Evolutionary conservation across 1,140 invertebrate genomes (phyloP).

Genomic region (Scaptomyza hsui): DNA sequence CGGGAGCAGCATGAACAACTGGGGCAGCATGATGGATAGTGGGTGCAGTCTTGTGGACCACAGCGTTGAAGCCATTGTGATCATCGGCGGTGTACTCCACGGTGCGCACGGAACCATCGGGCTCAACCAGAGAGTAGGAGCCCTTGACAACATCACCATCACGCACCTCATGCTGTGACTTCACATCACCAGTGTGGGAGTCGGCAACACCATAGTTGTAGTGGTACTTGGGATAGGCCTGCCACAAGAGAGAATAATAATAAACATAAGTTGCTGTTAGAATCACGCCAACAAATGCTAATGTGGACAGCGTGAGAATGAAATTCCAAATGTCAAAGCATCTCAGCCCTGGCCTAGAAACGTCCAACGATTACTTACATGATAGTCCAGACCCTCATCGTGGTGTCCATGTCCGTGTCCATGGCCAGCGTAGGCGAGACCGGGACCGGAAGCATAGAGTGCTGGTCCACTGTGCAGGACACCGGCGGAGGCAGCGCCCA

Average conservation of each 20-base stretch:
- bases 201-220: slow-evolving; percentile 86
- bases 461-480: slow-evolving; percentile 72
- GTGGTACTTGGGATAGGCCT: slow-evolving; percentile 85
- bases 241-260: slow-evolving; percentile 19
- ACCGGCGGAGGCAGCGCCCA: slow-evolving; percentile 79
- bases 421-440: slow-evolving; percentile 64
- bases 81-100: slow-evolving; percentile 90
- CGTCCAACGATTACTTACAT: slow-evolving; percentile 60
- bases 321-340: slow-evolving; percentile 55
- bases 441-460: slow-evolving; percentile 66
- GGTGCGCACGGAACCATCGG: slow-evolving; percentile 86
- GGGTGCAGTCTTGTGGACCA: slow-evolving; percentile 84
- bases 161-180: slow-evolving; percentile 87
- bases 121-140: slow-evolving; percentile 86
- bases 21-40: slow-evolving; percentile 72
- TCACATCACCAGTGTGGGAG: slow-evolving; percentile 87
- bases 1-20: slow-evolving; percentile 59
- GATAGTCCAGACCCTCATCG: slow-evolving; percentile 79
- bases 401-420: slow-evolving; percentile 57
- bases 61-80: slow-evolving; percentile 86
- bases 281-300: slow-evolving; percentile 57
- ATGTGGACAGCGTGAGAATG: slow-evolving; percentile 51
- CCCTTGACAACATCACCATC: slow-evolving; percentile 87
- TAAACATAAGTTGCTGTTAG: slow-evolving; percentile 11
- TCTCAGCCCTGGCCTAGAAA: slow-evolving; percentile 42